Evolutionary conservation across 2,888 invertebrate genomes (phyloP).

Genomic region (Endotricha flammealis): DNA sequence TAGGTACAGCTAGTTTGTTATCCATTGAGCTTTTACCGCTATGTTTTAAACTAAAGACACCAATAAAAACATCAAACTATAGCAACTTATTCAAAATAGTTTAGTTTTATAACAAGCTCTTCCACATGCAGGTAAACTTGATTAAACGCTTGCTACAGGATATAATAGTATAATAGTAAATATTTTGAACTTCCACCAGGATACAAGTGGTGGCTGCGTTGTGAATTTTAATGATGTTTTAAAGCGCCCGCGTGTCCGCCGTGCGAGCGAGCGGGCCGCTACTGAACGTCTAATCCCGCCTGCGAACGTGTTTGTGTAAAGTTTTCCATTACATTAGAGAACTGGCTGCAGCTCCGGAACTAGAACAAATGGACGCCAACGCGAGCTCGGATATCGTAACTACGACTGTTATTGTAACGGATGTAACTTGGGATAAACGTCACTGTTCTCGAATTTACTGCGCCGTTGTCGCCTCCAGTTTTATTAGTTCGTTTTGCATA

Average conservation of each 20-base stretch:
- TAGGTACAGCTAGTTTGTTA: too few relatives aligned
- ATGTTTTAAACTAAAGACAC: too few relatives aligned
- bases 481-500: conserved; percentile 72
- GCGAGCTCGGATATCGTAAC: conserved; percentile 66
- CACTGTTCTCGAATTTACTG: conserved; percentile 70
- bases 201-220: conserved; percentile 34
- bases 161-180: conserved; percentile 27
- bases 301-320: conserved; percentile 58
- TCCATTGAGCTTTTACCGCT: too few relatives aligned
- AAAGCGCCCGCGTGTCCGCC: conserved; percentile 28
- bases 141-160: conserved; percentile 28
- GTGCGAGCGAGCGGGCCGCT: conserved; percentile 21
- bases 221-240: conserved; percentile 60
- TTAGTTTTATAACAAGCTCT: conserved; percentile 18
- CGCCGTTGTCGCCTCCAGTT: conserved; percentile 52
- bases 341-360: conserved; percentile 45
- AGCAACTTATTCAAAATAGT: conserved; percentile 39
- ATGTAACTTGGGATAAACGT: conserved; percentile 76
- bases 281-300: conserved; percentile 46
- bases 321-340: conserved; percentile 66
- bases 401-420: conserved; percentile 72
- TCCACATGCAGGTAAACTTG: conserved; percentile 30
- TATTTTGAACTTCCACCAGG: conserved; percentile 33
- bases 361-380: conserved; percentile 64
- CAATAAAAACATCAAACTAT: not conserved